Conservation (phyloP, 2,797 vertebrate species). For the Pseudochirops cupreus region DNA sequence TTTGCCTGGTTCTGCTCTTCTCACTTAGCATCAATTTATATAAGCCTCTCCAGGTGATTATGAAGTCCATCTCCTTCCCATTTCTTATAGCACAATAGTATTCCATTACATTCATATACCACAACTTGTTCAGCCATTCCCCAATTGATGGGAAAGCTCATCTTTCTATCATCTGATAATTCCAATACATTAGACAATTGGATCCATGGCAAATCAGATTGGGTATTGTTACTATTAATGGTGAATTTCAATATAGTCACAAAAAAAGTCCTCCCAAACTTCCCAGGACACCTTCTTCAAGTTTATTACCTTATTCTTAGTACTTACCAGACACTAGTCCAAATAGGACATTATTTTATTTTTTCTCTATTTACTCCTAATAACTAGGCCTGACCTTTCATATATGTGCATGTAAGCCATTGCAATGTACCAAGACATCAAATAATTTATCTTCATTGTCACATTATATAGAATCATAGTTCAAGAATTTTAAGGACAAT, state of each 20-base stretch:
- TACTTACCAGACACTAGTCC: not conserved
- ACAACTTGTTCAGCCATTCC: too few species aligned
- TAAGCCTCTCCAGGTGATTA: too few species aligned
- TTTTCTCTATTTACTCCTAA: not conserved
- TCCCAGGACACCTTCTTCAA: not conserved
- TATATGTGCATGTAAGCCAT: not conserved
- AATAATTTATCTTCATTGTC: not conserved
- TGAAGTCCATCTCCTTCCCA: too few species aligned
- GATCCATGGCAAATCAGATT: not conserved
- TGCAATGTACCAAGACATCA: not conserved
- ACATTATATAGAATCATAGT: not conserved
- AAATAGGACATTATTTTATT: too few species aligned
- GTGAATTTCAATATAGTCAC: not conserved
- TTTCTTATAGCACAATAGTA: too few species aligned
- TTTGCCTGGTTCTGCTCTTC: too few species aligned
- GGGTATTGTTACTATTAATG: not conserved
- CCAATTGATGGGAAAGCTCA: not conserved
- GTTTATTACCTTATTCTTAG: not conserved
- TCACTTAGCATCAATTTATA: too few species aligned
- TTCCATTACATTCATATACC: too few species aligned
- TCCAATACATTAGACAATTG: not conserved
- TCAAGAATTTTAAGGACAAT: not conserved
- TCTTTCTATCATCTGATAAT: not conserved
- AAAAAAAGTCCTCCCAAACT: not conserved
- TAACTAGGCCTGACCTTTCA: not conserved